Evolutionary conservation across 2,888 invertebrate species (phyloP).

Genomic region (Agrotis exclamationis): DNA sequence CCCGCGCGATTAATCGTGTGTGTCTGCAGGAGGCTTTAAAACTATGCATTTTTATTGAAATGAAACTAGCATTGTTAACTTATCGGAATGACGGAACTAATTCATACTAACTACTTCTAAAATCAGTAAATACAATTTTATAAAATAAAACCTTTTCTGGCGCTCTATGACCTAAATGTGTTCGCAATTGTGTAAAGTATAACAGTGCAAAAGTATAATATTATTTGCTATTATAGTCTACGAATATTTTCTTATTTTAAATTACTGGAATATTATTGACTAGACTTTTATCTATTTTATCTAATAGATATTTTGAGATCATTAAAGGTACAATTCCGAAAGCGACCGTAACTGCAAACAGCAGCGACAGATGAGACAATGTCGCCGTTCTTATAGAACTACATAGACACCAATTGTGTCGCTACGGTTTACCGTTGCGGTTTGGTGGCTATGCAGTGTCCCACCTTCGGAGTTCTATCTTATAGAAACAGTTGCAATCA

Average conservation of each 20-base stretch:
- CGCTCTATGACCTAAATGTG: slow-evolving; percentile 2
- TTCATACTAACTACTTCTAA: too few relatives aligned
- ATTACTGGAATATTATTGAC: slow-evolving; percentile 48
- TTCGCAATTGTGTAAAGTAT: not conserved
- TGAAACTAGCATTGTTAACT: not conserved
- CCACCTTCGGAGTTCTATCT: not conserved
- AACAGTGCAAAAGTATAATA: slow-evolving; percentile 35
- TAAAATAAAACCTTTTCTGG: not conserved
- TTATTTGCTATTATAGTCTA: slow-evolving; percentile 19
- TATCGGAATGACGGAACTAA: not conserved
- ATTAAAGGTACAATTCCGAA: slow-evolving; percentile 18
- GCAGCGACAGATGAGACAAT: not conserved
- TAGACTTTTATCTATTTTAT: slow-evolving; percentile 30
- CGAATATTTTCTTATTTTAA: slow-evolving; percentile 16
- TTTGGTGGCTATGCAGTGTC: too few relatives aligned
- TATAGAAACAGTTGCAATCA: slow-evolving; percentile 24
- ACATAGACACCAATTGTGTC: not conserved
- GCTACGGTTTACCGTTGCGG: too few relatives aligned
- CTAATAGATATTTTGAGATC: slow-evolving; percentile 32
- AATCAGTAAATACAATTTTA: too few relatives aligned
- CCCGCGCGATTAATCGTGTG: too few relatives aligned
- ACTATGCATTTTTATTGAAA: not conserved
- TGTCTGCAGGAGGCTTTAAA: too few relatives aligned
- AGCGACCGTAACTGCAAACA: not conserved
- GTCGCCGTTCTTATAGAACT: not conserved